Evolutionary conservation across 1,140 invertebrate genomes (phyloP), one percentile per base, ranked within the genome.

Genomic region (Diachasma alloeum): DNA sequence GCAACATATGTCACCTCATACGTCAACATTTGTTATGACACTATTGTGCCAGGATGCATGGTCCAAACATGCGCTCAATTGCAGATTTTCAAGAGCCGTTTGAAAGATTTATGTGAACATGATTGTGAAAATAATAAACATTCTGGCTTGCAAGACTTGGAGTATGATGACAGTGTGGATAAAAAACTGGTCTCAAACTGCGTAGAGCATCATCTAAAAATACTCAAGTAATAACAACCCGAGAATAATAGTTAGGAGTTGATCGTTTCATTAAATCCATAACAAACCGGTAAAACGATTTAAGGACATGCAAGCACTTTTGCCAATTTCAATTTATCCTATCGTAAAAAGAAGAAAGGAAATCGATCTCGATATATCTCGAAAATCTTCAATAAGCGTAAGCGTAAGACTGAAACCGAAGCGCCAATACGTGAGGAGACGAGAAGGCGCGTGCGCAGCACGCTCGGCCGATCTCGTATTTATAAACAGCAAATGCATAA

Each of bases 161-260:
- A 17, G 24, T 4, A 24, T 9, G 26, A 72, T 53, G 70, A 42
- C 13, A 19, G 6, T 17, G 37, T 26, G 46, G 26, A 17, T 46
- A 24, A 26, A 46, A 48, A 6, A 72, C 15, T 42, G 0, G 22
- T 72, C 4, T 22, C 70, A 26, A 9, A 75, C 1, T 78, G 80
- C 24, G 56, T 82, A 11, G 13, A 42, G 13, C 79, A 85, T 70
- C 83, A 85, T 42, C 26, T 78, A 8, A 42, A 24, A 0, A 83
- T 85, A 53, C 81, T 72, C 72, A 36, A 78, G 84, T 86, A 36
- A 76, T 77, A 59, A 46, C 0, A 69, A 24, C 9, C 22, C 48
- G 31, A 39, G 39, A 67, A 39, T 63, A 63, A n/a, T n/a, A n/a
- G n/a, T n/a, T n/a, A n/a, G n/a, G n/a, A n/a, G 10, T 26, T 36